Evolutionary conservation across 2,888 invertebrate species (phyloP).

Genomic region (Ceramica pisi): DNA sequence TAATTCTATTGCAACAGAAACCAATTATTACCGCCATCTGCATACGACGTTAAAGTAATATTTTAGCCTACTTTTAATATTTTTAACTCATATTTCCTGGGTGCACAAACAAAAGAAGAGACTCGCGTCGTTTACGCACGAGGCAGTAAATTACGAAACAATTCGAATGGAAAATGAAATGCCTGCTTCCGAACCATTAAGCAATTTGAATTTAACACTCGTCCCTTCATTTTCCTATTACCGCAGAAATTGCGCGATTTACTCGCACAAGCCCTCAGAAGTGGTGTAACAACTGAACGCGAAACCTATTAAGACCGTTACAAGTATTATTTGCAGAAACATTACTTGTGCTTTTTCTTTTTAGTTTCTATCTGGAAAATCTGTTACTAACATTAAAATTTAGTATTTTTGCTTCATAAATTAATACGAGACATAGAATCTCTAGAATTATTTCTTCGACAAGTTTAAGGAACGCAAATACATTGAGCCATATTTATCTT

Average conservation of each 20-base stretch:
- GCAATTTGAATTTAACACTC: conserved; percentile 90
- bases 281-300: conserved; percentile 62
- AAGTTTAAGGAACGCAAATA: conserved; percentile 34
- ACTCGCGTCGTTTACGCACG: conserved; percentile 82
- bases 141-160: conserved; percentile 88
- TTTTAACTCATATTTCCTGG: conserved; percentile 72
- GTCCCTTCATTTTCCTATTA: conserved; percentile 90
- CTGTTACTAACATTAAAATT: conserved; percentile 11
- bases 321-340: conserved; percentile 60
- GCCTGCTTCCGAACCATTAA: conserved; percentile 89
- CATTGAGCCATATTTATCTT: conserved; percentile 49
- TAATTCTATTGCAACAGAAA: conserved; percentile 34
- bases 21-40: conserved; percentile 45
- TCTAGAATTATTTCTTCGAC: not conserved
- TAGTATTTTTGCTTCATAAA: not conserved
- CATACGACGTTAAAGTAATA: conserved; percentile 47
- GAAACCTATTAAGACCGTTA: conserved; percentile 59
- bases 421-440: not conserved
- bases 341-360: conserved; percentile 46
- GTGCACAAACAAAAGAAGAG: conserved; percentile 82
- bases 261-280: conserved; percentile 70
- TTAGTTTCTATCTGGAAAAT: conserved; percentile 2
- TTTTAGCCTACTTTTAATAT: conserved; percentile 63
- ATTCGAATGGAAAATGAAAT: conserved; percentile 90
- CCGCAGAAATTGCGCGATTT: conserved; percentile 84